Base-by-base conservation (phyloP, 2,797 vertebrate species). In the Antrozous pallidus region DNA sequence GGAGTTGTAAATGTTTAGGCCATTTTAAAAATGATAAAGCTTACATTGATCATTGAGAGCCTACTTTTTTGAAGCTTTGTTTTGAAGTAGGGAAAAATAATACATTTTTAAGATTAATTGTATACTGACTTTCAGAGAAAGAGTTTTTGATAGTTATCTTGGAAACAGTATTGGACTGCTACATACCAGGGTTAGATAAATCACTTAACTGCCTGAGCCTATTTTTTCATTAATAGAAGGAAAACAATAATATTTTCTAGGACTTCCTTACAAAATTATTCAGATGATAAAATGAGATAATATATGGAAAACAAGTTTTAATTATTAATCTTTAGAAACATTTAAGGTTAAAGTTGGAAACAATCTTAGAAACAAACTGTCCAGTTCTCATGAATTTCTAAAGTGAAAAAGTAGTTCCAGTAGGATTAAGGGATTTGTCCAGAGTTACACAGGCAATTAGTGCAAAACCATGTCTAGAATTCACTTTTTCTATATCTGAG, bases 251-350 rank as follows among this genome's bases (percentile, higher is more conserved):
- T 77, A 42, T 80, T 88, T 94, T 45, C 51, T 75, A 77, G 22
- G n/a, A 12, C 28, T 95, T 88, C 51, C 69, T 91, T 84, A 78
- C 26, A 61, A 96, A 96, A 86, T 45, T 86, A 40, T 69, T 16
- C 7, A 92, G 74, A 96, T 85, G 87, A 90, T 94, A 90, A 96
- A 94, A 95, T 71, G 28, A 84, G 61, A 93, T 88, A 94, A 89
- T 84, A 80, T 70, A 73, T 83, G 26, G 6, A 22, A 94, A 92
- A 83, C 33, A 84, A 75, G 77, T 75, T 91, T 95, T 91, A 94
- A 77, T 70, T 88, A 74, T 90, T 90, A 96, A 94, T 97, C 83
- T 93, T 93, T 40, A 78, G 83, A 91, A 12, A 80, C 80, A 87
- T 65, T 85, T 61, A 91, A 94, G 51, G 75, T 82, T 88, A 91